Evolutionary conservation across 2,113 vertebrate species (phyloP).

Genomic region (Empidonax alnorum): DNA sequence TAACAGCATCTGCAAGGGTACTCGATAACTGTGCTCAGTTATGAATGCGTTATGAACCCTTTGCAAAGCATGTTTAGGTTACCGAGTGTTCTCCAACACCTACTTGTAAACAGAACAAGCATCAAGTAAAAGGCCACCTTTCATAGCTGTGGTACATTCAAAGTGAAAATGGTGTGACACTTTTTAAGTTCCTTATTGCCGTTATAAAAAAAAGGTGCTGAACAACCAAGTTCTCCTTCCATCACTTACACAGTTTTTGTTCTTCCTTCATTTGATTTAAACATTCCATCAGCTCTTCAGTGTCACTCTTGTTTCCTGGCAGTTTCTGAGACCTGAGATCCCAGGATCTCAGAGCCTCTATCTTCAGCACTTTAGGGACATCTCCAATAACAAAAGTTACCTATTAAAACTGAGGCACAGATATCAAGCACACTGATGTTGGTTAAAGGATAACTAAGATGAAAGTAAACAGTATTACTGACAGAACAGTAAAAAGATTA

Average conservation of each 20-base stretch:
- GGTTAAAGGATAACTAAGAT: neutral
- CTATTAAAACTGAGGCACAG: neutral
- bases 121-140: conserved; percentile 59
- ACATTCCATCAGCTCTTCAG: neutral
- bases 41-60: conserved; percentile 3
- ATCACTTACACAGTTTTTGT: neutral
- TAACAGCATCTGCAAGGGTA: neutral
- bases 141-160: conserved; percentile 27
- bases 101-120: conserved; percentile 63
- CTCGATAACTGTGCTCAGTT: neutral
- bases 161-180: neutral
- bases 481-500: neutral
- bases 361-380: neutral
- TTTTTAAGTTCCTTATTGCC: neutral
- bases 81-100: conserved; percentile 9
- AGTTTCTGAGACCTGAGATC: neutral
- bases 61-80: conserved; percentile 49
- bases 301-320: neutral
- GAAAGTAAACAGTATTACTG: neutral
- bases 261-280: neutral
- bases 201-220: neutral
- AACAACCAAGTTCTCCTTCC: neutral
- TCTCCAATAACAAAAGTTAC: neutral
- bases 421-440: neutral
- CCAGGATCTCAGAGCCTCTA: neutral